Base-by-base conservation (phyloP, 2,113 vertebrate genomes). In the Hypomesus transpacificus region DNA sequence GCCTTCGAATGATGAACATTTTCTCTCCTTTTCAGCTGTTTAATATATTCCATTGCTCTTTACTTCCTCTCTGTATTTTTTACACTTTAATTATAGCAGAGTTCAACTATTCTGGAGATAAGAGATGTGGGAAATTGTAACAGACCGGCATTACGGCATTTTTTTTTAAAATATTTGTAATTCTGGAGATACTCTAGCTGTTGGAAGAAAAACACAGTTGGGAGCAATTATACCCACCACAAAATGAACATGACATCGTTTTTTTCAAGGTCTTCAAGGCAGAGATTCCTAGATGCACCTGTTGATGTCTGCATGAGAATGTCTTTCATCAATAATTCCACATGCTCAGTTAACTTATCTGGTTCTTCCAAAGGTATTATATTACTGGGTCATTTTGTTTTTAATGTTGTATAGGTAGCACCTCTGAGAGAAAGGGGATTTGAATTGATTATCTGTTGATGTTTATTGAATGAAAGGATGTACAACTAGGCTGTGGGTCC, bases 1-100 rank as follows among this genome's bases (percentile, higher is more conserved):
- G 88, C 81, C 87, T 86, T 68, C 60, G 75, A 83, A 86, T 84
- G 80, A 85, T 81, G 77, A 87, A 87, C 85, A 85, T 81, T 85
- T 87, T 66, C 75, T 82, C 80, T 83, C 80, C 89, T 84, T 88
- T 80, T 87, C 80, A 71, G 61, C 72, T 59, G 53, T 83, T 88
- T 89, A 86, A 90, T 87, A 82, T 85, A 89, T 89, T 90, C 78
- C 74, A 75, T 83, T 31, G 16, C 53, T 22, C 31, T 31, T 74
- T 52, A 75, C n/a, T 79, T 84, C 79, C 75, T 81, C 59, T 18
- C 67, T 67, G 34, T 83, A 73, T 76, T 80, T 80, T 46, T 21
- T 61, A 61, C 68, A 67, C 71, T 80, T 85, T 74, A 75, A 87
- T 89, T 77, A 68, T 72, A 60, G 24, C 56, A 69, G 46, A 57